These are phyloP conservation scores for Borostomias antarcticus DNA, from an alignment of 2,797 vertebrate species.

Conservation along the genomic window DNA sequence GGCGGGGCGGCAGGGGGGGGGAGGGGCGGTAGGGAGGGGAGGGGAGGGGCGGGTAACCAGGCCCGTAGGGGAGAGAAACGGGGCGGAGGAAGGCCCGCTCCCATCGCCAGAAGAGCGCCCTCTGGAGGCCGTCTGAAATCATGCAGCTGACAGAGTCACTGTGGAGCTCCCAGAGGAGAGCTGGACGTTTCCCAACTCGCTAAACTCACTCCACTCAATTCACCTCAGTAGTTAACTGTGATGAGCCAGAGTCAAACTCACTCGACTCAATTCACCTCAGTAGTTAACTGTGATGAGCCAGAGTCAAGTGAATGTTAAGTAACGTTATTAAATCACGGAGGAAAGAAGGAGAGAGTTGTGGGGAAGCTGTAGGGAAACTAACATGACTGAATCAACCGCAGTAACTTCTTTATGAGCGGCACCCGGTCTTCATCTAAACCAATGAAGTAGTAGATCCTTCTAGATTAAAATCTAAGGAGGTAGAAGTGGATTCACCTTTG, in stretches of 20 bases:
- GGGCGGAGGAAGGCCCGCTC: not conserved
- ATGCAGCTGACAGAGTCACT: slow-evolving; percentile 10
- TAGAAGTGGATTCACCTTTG: not conserved
- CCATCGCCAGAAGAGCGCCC: not conserved
- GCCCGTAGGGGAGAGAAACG: not conserved
- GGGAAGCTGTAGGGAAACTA: slow-evolving; percentile 31
- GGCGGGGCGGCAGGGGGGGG: slow-evolving; percentile 16
- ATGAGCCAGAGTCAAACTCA: not conserved
- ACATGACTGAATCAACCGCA: not conserved
- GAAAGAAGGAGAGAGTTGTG: not conserved
- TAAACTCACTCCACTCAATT: not conserved
- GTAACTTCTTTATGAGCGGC: not conserved
- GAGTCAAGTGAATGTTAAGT: too few relatives aligned
- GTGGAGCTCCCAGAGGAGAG: slow-evolving; percentile 10
- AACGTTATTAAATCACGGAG: too few relatives aligned
- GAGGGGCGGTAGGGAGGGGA: not conserved
- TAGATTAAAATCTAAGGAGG: not conserved
- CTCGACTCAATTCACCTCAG: not conserved
- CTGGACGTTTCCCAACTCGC: slow-evolving; percentile 31
- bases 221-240: not conserved
- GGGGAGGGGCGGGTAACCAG: not conserved
- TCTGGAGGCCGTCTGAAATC: too few relatives aligned
- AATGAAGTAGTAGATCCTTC: slow-evolving; percentile 6
- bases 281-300: not conserved
- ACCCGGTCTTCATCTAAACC: not conserved